Evolutionary conservation across 2,797 vertebrate genomes (phyloP).

Genomic region (Helicolenus hilgendorfi): DNA sequence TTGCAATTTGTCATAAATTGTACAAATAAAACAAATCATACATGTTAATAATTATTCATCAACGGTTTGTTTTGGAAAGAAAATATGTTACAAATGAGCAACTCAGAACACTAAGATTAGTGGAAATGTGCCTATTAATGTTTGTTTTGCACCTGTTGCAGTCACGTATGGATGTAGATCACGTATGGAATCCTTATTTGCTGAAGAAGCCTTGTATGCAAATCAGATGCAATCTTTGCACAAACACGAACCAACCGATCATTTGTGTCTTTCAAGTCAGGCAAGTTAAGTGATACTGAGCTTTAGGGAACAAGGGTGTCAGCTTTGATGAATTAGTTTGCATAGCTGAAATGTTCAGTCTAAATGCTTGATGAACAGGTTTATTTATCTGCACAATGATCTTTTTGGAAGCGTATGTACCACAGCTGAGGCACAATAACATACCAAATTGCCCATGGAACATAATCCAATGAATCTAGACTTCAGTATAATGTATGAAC

Average conservation of each 20-base stretch:
- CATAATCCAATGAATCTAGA: background rate
- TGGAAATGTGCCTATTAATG: background rate
- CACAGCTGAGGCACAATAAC: background rate
- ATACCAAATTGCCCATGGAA: background rate
- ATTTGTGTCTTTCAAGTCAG: background rate
- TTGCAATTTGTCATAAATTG: background rate
- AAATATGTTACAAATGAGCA: background rate
- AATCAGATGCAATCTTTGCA: background rate
- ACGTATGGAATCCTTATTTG: background rate
- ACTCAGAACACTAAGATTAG: too few relatives aligned
- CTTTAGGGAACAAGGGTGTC: background rate
- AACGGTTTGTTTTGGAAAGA: background rate
- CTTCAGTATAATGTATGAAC: background rate
- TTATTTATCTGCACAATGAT: background rate
- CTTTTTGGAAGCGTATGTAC: background rate
- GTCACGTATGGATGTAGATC: background rate
- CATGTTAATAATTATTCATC: background rate
- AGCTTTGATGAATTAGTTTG: conserved; percentile 6
- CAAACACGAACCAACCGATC: background rate
- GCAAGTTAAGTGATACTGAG: too few relatives aligned
- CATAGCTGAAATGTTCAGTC: background rate
- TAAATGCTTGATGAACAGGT: background rate
- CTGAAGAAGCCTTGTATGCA: background rate
- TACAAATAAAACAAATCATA: background rate
- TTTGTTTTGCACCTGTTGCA: background rate